These are phyloP conservation scores for Sula dactylatra DNA, from an alignment of 2,113 vertebrate species.

Conservation along the genomic window DNA sequence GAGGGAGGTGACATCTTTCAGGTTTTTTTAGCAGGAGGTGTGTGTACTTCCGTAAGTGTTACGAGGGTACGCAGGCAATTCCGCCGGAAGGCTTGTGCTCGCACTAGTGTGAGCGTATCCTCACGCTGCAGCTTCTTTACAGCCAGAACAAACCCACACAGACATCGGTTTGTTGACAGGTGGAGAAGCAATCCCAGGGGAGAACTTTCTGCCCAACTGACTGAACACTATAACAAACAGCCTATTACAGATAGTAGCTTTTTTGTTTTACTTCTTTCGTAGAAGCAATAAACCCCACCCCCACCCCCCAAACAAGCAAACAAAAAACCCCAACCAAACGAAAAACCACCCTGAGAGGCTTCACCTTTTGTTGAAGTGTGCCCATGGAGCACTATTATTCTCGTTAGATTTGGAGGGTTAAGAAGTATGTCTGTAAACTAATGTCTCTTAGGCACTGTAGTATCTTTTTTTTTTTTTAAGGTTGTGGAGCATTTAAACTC, in stretches of 20 bases:
- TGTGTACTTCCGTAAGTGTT: rapidly evolving
- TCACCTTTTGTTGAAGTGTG: not conserved
- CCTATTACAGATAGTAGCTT: not conserved
- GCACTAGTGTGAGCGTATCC: not conserved
- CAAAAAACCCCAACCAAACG: not conserved
- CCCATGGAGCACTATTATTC: not conserved
- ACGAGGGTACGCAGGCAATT: rapidly evolving
- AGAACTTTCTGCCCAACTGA: not conserved
- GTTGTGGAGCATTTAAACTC: constrained; percentile 81
- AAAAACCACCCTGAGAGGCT: not conserved
- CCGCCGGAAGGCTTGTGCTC: not conserved
- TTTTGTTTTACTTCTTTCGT: not conserved
- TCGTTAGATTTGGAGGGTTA: not conserved
- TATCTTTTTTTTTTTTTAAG: constrained; percentile 55
- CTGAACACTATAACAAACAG: not conserved
- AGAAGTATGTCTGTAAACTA: not conserved
- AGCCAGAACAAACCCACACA: not conserved
- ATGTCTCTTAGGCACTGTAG: not conserved
- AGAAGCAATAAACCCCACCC: not conserved
- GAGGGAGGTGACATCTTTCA: not conserved
- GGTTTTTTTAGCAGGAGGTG: not conserved
- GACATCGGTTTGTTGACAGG: rapidly evolving
- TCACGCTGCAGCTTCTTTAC: not conserved
- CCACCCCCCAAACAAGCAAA: not conserved
- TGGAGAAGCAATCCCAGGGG: not conserved